Conservation (phyloP, 2,113 vertebrate species). For the Engraulis encrasicolus region DNA sequence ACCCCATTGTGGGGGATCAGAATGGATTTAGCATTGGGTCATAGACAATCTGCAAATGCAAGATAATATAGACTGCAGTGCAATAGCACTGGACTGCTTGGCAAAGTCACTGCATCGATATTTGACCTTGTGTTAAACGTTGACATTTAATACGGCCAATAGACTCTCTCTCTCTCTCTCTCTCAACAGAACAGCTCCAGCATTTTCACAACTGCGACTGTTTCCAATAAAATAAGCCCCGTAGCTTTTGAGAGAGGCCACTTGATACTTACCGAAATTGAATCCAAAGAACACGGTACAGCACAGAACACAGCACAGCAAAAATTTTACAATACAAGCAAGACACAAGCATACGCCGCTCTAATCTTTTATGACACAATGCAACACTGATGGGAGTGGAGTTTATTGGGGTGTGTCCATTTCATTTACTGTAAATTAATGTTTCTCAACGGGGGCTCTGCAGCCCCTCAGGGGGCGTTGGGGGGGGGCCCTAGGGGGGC, state of each 20-base stretch:
- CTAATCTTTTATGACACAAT: too few species aligned
- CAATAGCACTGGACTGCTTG: not conserved
- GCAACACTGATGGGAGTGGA: too few species aligned
- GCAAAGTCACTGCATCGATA: not conserved
- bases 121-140: conserved; percentile 12
- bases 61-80: not conserved
- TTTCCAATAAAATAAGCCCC: not conserved
- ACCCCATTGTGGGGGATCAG: not conserved
- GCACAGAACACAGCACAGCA: too few species aligned
- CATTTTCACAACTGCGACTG: not conserved
- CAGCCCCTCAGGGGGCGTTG: too few species aligned
- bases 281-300: too few species aligned
- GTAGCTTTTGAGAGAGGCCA: not conserved
- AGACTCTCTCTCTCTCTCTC: not conserved
- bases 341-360: too few species aligned
- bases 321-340: too few species aligned
- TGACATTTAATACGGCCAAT: not conserved
- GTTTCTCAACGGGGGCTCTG: too few species aligned
- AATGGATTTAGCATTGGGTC: not conserved
- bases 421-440: too few species aligned
- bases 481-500: too few species aligned
- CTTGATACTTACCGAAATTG: too few species aligned
- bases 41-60: not conserved
- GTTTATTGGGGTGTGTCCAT: too few species aligned
- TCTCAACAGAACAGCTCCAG: not conserved